Percentiles rank a stretch among this genome's conserved stretches.
phyloP scores from a whole-genome alignment of 2,888 invertebrate genomes.

The Hylaea fasciaria region DNA sequence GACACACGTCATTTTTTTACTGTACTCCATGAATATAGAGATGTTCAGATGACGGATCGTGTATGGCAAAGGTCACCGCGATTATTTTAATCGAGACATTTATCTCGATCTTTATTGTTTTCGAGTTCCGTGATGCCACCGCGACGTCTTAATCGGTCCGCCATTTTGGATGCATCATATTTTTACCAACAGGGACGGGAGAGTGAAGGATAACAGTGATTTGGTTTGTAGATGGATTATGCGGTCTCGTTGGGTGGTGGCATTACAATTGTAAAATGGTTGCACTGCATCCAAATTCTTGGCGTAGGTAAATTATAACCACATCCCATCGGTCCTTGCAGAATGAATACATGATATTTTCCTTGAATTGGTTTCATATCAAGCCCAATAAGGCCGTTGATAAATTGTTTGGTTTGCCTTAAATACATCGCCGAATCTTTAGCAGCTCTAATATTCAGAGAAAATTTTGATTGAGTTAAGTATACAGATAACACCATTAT shows the following conservation, averaged over 20 bases:
- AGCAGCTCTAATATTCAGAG: too few species aligned
- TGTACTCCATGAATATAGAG: constrained; percentile 64
- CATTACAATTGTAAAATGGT: constrained; percentile 37
- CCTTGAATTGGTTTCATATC: too few species aligned
- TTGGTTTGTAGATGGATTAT: constrained; percentile 65
- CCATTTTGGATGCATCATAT: constrained; percentile 64
- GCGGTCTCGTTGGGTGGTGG: constrained; percentile 41
- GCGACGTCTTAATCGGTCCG: constrained; percentile 72
- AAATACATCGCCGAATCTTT: too few species aligned
- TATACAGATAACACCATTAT: too few species aligned
- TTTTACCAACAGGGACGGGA: constrained; percentile 50
- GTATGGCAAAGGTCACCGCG: constrained; percentile 69
- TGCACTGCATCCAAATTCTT: constrained; percentile 9
- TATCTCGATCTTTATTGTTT: constrained; percentile 76
- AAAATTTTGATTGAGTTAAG: too few species aligned
- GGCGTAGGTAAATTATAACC: constrained; percentile 5
- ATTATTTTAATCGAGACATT: constrained; percentile 79
- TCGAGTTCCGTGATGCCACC: constrained; percentile 64
- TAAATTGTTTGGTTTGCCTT: too few species aligned
- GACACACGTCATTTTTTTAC: constrained; percentile 70
- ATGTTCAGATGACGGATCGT: constrained; percentile 69
- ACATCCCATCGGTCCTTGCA: too few species aligned
- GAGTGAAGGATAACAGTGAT: constrained; percentile 64
- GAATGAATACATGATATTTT: too few species aligned
- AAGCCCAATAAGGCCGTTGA: too few species aligned